Conservation (phyloP, 2,888 invertebrate genomes). For the Zygogramma bicolorata region DNA sequence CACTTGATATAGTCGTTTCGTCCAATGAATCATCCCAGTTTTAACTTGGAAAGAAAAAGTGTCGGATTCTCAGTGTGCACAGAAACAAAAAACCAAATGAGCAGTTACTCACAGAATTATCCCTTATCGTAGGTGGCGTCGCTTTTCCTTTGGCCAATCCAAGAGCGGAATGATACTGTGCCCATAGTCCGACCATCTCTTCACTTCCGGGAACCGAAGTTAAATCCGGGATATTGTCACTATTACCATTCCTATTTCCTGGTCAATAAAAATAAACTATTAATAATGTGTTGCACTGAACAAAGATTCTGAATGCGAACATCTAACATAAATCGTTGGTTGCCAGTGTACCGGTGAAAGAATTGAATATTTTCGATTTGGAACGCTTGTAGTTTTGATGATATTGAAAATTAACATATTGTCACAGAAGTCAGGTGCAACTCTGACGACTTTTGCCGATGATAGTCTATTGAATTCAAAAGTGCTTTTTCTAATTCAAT, state of each 20-base stretch:
- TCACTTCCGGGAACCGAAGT: slow-evolving; percentile 71
- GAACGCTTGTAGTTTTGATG: not conserved
- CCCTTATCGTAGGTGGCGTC: slow-evolving; percentile 71
- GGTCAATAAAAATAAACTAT: slow-evolving; percentile 35
- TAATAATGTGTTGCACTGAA: not conserved
- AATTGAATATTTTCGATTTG: not conserved
- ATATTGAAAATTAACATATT: no score
- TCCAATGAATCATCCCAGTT: no score
- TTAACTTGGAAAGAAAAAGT: no score
- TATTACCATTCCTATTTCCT: slow-evolving; percentile 63
- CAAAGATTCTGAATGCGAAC: not conserved
- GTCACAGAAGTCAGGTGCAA: no score
- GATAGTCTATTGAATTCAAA: no score
- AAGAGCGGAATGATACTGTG: slow-evolving; percentile 84
- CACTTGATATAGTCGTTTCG: no score
- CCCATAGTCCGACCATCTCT: slow-evolving; percentile 88
- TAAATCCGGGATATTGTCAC: slow-evolving; percentile 66
- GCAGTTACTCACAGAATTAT: slow-evolving; percentile 75
- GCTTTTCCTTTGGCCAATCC: slow-evolving; percentile 74
- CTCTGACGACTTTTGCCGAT: no score
- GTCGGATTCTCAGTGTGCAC: no score
- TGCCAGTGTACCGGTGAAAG: not conserved
- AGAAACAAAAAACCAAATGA: no score
- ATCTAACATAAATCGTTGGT: not conserved
- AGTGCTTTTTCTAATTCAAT: no score